Evolutionary conservation across 2,797 vertebrate genomes (phyloP), one percentile per base, ranked within the genome.

Genomic region (Hirundo rustica): DNA sequence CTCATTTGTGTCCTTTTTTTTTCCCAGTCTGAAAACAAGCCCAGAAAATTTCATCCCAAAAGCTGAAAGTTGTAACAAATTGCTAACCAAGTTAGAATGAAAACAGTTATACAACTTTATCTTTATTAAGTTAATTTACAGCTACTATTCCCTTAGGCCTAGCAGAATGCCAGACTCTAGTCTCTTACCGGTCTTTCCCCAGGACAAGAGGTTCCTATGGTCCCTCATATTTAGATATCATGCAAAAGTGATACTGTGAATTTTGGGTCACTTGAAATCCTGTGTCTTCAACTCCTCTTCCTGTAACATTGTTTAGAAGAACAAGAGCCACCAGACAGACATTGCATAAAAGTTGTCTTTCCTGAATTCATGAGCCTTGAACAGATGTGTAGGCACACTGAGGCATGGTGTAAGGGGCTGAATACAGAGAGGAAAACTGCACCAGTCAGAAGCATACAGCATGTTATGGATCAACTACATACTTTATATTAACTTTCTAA

Each of bases 101-200:
- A 79, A 92, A 79, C 16, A 13, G 72, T 89, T 62, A 67, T 38
- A 57, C 17, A 61, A 51, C 45, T 85, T 93, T 48, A 86, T 73
- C 84, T 96, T 93, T 74, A 72, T 85, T 61, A 77, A 80, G 78
- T 13, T 93, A 85, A 96, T 95, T 91, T 82, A 68, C 54, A 73
- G 42, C 57, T 93, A 65, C 57, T 91, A 61, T 83, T 83, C 91
- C 81, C 86, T 83, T 62, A 79, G 86, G 86, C 53, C 55, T 80
- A 74, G 16, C 29, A 76, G 65, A 94, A 94, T 68, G 42, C 75
- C 71, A 89, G 20, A 53, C 42, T 76, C 16, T 18, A 83, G 20
- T 61, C 58, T 91, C 84, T 91, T 89, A 91, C 47, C 74, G 83
- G 19, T 65, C 67, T 71, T 79, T 73, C 64, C 61, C 30, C 40